Evolutionary conservation across 2,888 invertebrate species (phyloP), one percentile per base, ranked within the genome.

Genomic region (Panzeria rudis): DNA sequence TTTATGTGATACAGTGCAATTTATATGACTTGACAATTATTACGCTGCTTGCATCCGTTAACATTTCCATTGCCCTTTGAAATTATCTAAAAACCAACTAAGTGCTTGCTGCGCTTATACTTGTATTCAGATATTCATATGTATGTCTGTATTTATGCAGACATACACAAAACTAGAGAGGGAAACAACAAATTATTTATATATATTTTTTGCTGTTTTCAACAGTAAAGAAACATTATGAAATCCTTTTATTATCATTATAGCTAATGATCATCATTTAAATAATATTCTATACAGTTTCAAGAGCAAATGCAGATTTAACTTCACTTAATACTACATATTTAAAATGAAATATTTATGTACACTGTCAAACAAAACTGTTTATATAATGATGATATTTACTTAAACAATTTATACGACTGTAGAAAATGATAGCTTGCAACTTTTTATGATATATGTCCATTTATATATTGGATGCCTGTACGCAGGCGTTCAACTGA

Each of bases 11-110:
- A 38, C 62, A 69, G 62, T 56, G 75, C 62, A 85, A 69, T 78
- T 85, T 80, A 84, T 86, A 56, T 83, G 76, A 71, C 66, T 62
- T 69, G 82, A 79, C 78, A 79, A 84, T 80, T 72, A 84, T 82
- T 52, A 72, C 71, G 75, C 66, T 86, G 69, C 66, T 71, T 71
- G 79, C 81, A 82, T 86, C 76, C 85, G 85, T 75, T 75, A 79
- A 86, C 85, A 82, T 79, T 79, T 83, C 62, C 75, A 69, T 75
- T 62, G 78, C 78, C 73, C 73, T 78, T 79, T 68, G 50, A 79
- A 50, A 73, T 72, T 72, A 59, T 59, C 50, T 59, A 52, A 41
- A 47, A 72, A 59, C 64, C 66, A 66, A 20, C 56, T 80, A 68
- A 59, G 20, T 38, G 47, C 44, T 66, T 41, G 23, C 44, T 32